Evolutionary conservation across 2,888 invertebrate genomes (phyloP), one percentile per base, ranked within the genome.

Genomic region (Limnephilus auricula): DNA sequence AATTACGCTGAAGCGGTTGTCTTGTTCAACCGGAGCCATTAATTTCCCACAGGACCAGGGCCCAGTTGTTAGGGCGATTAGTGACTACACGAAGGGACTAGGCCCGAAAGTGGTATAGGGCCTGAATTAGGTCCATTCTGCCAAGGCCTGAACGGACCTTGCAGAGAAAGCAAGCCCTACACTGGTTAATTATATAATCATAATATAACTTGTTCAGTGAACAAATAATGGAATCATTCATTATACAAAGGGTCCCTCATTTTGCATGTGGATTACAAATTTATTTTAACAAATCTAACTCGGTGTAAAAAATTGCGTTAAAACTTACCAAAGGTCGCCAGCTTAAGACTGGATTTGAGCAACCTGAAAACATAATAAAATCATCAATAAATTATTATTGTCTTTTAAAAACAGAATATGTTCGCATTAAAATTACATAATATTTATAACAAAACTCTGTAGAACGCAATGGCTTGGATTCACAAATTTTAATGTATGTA

Each of bases 21-120:
- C 88, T 91, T 91, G 91, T 89, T 18, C 88, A 50, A 50, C 65
- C 92, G 13, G 83, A 45, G 91, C 34, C 92, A 93, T 93, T 93
- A 93, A 93, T 93, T 93, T 93, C 93, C 93, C 93, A 37, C 90
- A 85, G 92, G 92, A 83, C 89, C 90, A 18, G 82, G 82, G 40
- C 25, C 80, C 88, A 83, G 80, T 88, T 89, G 90, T 89, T 87
- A 87, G 91, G 92, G 90, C 92, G 92, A 93, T 93, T 93, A 93
- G 92, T 93, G 91, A 92, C 91, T 91, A 92, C 91, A 91, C 90
- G 90, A 32, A 85, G 85, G 31, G 34, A 34, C 89, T 65, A 37
- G 45, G 89, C 89, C 5, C 80, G 31, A 80, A 65, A 50, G 18
- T 65, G 79, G 78, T 78, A 79, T 89, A 82, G 82, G 32, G 31